Evolutionary conservation across 2,113 vertebrate genomes (phyloP), one percentile per base, ranked within the genome.

Genomic region (Xerus inauris): DNA sequence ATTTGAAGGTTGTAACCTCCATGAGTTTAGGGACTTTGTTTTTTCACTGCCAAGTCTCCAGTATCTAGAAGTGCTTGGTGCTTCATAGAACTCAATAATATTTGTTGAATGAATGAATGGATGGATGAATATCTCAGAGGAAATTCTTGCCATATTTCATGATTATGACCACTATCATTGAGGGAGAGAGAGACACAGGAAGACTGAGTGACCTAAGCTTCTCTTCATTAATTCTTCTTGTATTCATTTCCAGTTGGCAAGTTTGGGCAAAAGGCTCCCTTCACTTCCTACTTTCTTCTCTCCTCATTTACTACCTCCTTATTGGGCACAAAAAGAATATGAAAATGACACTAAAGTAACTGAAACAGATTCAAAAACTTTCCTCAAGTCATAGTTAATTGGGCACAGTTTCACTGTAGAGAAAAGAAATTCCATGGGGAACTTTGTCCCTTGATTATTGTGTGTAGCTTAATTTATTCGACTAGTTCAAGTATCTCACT

Each of bases 391-490:
- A 59, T 10, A 38, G 0, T 77, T 80, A 89, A 65, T 77, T 84
- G 90, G 62, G 54, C 40, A 80, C 80, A 71, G 26, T 89, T 96
- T 91, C 28, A 82, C 69, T 19, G 67, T 47, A 71, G 87, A 38
- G 83, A 82, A 32, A 51, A 83, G 32, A 89, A 91, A 89, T 80
- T 69, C 92, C 86, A 2, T 42, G 19, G 87, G 51, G 94, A 95
- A 62, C 32, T 45, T 79, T 40, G 42, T 86, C 40, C 82, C 82
- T 81, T 73, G 79, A 86, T 77, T 40, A 79, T 12, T 65, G 73
- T 14, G 5, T 45, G 14, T 49, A 42, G 59, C 35, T 96, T 35
- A n/a, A 47, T 93, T 94, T 93, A 62, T 89, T 96, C 82, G 93
- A 96, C 86, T 73, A 92, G 51, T 69, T 87, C 13, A 45, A 57